Evolutionary conservation across 2,113 vertebrate genomes (phyloP), one percentile per base, ranked within the genome.

Genomic region (Ciconia stormi): DNA sequence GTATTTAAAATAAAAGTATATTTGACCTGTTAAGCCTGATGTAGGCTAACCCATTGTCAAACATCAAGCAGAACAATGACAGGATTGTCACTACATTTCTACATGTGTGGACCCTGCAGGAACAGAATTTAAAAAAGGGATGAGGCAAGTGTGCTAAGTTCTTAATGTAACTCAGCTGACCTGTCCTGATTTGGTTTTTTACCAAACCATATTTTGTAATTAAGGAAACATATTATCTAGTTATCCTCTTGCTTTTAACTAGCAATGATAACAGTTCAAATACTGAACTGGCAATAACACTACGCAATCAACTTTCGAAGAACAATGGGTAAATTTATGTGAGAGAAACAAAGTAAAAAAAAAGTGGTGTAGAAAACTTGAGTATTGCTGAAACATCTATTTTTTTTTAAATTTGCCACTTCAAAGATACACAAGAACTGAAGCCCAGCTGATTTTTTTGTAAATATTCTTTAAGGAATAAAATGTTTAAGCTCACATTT

Each of bases 371-470:
- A 46, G 61, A 40, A n/a, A 83, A 30, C 11, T 9, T 20, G 23
- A 76, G 10, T n/a, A n/a, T 5, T 7, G 23, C 4, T 44, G 29
- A 52, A 49, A 62, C 10, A 1, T 10, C 21, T 55, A 20, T 13
- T 9, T 4, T 22, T 49, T 77, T 79, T 44, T 0, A 32, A 74
- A 85, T 32, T 44, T 3, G 0, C 5, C 5, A 7, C 23, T 23
- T 56, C 36, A 61, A 78, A 83, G 16, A 8, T 29, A 79, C 1
- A 4, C 3, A 66, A 44, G 3, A 49, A n/a, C 29, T 40, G 50
- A 88, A 78, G 7, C 5, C 12, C n/a, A 46, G 3, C 5, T 77
- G n/a, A 15, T 10, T 20, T 30, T 34, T 23, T 44, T 23, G 8
- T 27, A 27, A 36, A 32, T 27, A 22, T 50, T 44, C 16, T 42